phyloP scores from a whole-genome alignment of 2,113 vertebrate genomes.

The Andinoacara biseriatus region DNA sequence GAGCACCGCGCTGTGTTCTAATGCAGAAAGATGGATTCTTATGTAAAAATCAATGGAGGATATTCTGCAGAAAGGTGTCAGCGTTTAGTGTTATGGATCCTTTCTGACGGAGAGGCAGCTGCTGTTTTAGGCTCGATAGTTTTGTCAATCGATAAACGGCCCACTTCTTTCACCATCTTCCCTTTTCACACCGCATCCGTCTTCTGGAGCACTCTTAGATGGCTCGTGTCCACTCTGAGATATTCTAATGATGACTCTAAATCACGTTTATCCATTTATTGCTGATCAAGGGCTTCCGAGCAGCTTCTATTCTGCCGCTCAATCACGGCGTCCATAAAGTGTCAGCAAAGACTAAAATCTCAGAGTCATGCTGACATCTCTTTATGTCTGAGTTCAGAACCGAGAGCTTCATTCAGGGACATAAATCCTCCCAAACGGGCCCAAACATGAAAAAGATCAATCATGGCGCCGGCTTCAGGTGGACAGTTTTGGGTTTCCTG shows the following conservation, averaged over 20 bases:
- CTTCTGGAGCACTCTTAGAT: slow-evolving; percentile 51
- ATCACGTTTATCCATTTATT: slow-evolving; percentile 40
- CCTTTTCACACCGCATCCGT: slow-evolving; percentile 41
- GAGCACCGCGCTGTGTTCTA: slow-evolving; percentile 56
- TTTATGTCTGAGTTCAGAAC: slow-evolving; percentile 6
- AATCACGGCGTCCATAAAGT: background rate
- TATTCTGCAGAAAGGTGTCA: slow-evolving; percentile 63
- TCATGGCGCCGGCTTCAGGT: background rate
- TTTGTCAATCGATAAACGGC: slow-evolving; percentile 67
- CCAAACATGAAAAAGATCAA: background rate
- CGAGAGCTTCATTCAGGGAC: background rate
- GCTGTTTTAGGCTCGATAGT: slow-evolving; percentile 54
- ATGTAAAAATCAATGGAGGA: slow-evolving; percentile 78
- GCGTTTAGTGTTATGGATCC: slow-evolving; percentile 70
- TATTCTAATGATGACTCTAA: slow-evolving; percentile 44
- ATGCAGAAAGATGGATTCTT: slow-evolving; percentile 75
- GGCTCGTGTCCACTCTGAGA: slow-evolving; percentile 22
- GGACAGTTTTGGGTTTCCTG: background rate
- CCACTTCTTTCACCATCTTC: slow-evolving; percentile 57
- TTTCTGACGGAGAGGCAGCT: slow-evolving; percentile 57
- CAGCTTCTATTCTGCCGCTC: background rate
- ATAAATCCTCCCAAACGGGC: slow-evolving; percentile 1
- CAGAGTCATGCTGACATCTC: background rate
- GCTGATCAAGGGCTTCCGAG: slow-evolving; percentile 36
- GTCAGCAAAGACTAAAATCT: background rate